Base-by-base conservation (phyloP, 2,888 invertebrate species). In the Drosophila rellima region DNA sequence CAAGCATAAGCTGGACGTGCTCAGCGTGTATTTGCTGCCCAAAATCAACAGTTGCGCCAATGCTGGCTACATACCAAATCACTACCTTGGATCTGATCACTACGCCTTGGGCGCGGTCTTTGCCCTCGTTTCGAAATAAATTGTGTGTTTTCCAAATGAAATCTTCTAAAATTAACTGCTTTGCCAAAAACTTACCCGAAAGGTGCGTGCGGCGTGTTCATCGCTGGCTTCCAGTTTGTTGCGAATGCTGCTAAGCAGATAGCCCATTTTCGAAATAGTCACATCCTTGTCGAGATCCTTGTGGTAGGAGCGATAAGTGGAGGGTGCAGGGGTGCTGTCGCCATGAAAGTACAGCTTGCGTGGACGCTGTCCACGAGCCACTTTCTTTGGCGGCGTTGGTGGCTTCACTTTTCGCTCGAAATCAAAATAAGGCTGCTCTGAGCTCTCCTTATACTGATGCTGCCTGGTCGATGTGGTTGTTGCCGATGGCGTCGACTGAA, bases 81-180 rank as follows among this genome's bases (percentile, higher is more conserved):
- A 93, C 44, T 92, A 92, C 2, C 93, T 95, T 56, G 96, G 96
- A 0, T 98, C 97, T 0, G 98, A 98, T 92, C 98, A 98, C 91
- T 94, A 97, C n/a, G 94, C 95, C 17, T 92, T 97, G n/a, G 94
- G 95, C 1, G 96, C 96, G 0, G 93, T 94, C 65, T 97, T 97
- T 59, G 76, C 78, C 6, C 57, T 90, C 39, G 48, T 50, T 45
- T 23, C 44, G 13, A 45, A 26, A 35, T 26, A 33, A 48, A 31
- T 13, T 40, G 10, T 51, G 20, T 37, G n/a, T 37, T 23, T 8
- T 5, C 13, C 7, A 17, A 54, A 69, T 52, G 37, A 56, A 56
- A 56, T 4, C 3, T 6, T 4, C 45, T 7, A 40, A 31, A 67
- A 54, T 65, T 45, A 8, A 6, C 35, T 33, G 3, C 35, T 33